These are phyloP conservation scores for Aphodius sticticus DNA, from an alignment of 2,888 invertebrate genomes.

Conservation along the genomic window DNA sequence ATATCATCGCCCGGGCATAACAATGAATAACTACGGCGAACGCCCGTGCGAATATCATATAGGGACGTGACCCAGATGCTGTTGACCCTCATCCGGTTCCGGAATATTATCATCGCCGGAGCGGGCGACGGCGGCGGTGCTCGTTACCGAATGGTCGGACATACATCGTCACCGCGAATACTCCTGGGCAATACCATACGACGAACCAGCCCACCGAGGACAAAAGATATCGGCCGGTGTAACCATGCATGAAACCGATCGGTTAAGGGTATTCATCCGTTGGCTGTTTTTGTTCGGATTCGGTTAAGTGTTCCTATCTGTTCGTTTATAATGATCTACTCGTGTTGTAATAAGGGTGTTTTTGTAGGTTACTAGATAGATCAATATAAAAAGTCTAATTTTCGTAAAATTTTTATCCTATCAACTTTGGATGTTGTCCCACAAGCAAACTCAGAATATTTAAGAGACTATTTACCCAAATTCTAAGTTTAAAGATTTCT, in stretches of 20 bases:
- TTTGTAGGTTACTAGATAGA: not conserved
- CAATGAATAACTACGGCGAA: slow-evolving; percentile 40
- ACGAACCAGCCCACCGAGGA: not conserved
- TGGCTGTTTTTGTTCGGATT: not conserved
- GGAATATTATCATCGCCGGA: slow-evolving; percentile 38
- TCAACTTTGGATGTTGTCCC: too few species aligned
- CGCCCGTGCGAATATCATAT: slow-evolving; percentile 36
- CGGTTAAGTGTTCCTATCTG: not conserved
- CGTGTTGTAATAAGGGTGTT: not conserved
- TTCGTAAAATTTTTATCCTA: too few species aligned
- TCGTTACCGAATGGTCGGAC: slow-evolving; percentile 29
- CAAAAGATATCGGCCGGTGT: not conserved
- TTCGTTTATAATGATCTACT: not conserved
- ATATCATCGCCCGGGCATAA: slow-evolving; percentile 38
- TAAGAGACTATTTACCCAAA: too few species aligned
- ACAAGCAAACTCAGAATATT: too few species aligned
- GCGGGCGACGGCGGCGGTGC: slow-evolving; percentile 20
- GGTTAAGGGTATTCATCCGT: not conserved
- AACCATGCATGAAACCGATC: not conserved
- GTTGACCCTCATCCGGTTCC: slow-evolving; percentile 42
- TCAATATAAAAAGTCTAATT: too few species aligned
- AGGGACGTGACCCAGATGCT: slow-evolving; percentile 43
- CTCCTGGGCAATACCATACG: not conserved
- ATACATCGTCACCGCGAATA: not conserved
- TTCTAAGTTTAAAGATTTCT: too few species aligned